Evolutionary conservation across 2,888 invertebrate species (phyloP).

Genomic region (Lasioglossum figueresi): DNA sequence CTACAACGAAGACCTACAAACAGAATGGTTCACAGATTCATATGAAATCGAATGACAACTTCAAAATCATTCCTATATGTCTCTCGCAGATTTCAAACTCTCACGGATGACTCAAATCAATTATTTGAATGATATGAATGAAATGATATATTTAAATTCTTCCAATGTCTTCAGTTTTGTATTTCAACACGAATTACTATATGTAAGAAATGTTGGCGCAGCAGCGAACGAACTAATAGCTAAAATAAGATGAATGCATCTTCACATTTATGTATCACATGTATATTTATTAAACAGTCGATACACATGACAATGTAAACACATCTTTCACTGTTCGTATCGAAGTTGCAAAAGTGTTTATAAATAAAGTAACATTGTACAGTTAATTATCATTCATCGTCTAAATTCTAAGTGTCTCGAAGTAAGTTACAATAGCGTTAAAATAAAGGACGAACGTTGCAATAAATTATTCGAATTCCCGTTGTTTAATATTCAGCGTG

Average conservation of each 20-base stretch:
- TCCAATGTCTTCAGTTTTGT: neutral
- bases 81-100: slow-evolving; percentile 23
- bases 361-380: slow-evolving; percentile 27
- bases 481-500: neutral
- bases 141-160: neutral
- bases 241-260: slow-evolving; percentile 30
- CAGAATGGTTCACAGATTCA: neutral
- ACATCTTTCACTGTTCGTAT: neutral
- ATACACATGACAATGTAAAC: slow-evolving; percentile 18
- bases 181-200: neutral
- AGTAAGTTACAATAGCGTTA: neutral
- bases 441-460: neutral
- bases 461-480: slow-evolving; percentile 7
- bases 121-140: neutral
- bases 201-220: neutral
- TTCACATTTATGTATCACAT: slow-evolving; percentile 12
- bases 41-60: slow-evolving; percentile 31
- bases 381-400: neutral
- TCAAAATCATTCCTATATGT: slow-evolving; percentile 42
- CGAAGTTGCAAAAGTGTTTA: neutral
- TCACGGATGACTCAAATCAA: neutral
- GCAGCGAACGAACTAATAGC: slow-evolving; percentile 16
- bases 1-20: neutral
- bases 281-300: slow-evolving; percentile 18
- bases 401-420: neutral